phyloP scores from a whole-genome alignment of 2,888 invertebrate genomes.

The Metellina segmentata region DNA sequence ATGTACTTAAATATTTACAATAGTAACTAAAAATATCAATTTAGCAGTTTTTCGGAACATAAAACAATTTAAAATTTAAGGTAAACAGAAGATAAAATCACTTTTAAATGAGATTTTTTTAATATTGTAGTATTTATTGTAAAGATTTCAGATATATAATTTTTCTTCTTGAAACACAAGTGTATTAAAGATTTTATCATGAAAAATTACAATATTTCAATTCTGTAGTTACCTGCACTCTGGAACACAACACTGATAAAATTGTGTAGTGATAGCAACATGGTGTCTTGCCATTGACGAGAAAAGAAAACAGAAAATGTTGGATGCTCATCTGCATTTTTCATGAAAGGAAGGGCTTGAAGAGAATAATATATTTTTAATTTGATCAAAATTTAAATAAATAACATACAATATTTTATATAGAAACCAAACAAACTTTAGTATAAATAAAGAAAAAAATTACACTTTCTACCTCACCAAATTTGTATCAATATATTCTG shows the following conservation, averaged over 20 bases:
- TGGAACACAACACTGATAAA: conserved; percentile 93
- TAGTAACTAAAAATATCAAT: too few relatives aligned
- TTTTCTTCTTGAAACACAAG: background rate
- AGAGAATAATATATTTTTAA: background rate
- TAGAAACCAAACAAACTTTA: background rate
- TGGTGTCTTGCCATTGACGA: conserved; percentile 96
- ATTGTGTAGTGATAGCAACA: conserved; percentile 94
- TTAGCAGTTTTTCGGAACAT: too few relatives aligned
- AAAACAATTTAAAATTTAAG: too few relatives aligned
- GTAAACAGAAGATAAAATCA: too few relatives aligned
- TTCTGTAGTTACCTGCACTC: conserved; percentile 77
- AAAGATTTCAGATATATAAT: background rate
- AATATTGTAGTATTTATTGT: background rate
- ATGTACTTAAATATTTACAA: background rate
- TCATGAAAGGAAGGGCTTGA: conserved; percentile 93
- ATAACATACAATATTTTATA: background rate
- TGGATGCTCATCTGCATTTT: conserved; percentile 94
- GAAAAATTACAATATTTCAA: background rate
- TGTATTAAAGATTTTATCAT: background rate
- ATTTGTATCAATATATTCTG: too few relatives aligned
- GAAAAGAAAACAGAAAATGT: conserved; percentile 93
- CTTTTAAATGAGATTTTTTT: too few relatives aligned
- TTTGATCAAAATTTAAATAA: too few relatives aligned
- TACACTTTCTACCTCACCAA: background rate
- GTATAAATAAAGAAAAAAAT: background rate